Evolutionary conservation across 2,113 vertebrate genomes (phyloP), one percentile per base, ranked within the genome.

Genomic region (Scatophagus argus): DNA sequence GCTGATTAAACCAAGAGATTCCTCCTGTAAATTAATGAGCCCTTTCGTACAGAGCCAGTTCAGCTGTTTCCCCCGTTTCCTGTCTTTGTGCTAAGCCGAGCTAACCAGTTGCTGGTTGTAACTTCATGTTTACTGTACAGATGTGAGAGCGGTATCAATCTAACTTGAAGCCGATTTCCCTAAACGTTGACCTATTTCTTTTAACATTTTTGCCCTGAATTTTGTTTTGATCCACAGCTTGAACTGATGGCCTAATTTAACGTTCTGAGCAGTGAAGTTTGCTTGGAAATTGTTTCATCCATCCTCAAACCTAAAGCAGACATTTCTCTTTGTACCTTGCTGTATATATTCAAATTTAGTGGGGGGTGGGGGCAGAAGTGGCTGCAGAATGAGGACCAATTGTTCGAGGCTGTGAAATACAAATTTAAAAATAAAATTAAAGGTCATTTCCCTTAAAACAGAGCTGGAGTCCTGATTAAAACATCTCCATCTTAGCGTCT

Each of bases 281-380:
- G 58, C 36, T 47, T 36, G n/a, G 9, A 71, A 81, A 55, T 8
- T 0, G 11, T 68, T 70, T 73, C 1, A 56, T 56, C n/a, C 3
- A 6, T 49, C 34, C 2, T 60, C 27, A 27, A 73, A 0, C 62
- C 47, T 51, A 19, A 55, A 68, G 62, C 56, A 49, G 49, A 44
- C 60, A 1, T 51, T 41, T 39, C 8, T 64, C 41, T 63, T 21
- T 32, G n/a, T 36, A 44, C n/a, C 23, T 69, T 0, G 9, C 32
- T 79, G 52, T 76, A 54, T 43, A 44, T 59, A 74, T 67, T 60
- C 60, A 80, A 72, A 86, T 58, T n/a, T n/a, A n/a, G n/a, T n/a
- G n/a, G n/a, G n/a, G n/a, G n/a, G n/a, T n/a, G n/a, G n/a, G n/a
- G n/a, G n/a, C 69, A 56, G 43, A 68, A 44, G 19, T 36, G 52